A percentile compares a stretch with the other conserved stretches of the same genome.
These are phyloP conservation scores for Drosophila mayaguana DNA, from an alignment of 2,888 invertebrate species.

Conservation along the genomic window DNA sequence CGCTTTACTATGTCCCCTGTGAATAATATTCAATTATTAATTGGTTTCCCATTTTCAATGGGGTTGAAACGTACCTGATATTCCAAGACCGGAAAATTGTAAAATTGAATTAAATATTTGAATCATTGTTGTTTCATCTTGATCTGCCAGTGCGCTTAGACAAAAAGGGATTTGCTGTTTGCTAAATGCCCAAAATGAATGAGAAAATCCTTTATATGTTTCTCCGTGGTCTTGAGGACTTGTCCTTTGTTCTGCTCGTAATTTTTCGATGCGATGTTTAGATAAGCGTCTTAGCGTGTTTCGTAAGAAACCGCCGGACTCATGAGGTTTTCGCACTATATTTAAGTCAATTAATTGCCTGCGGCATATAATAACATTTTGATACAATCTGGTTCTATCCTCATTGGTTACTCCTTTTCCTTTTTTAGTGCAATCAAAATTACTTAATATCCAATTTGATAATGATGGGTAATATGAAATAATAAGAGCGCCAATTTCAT, in stretches of 20 bases:
- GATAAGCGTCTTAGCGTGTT: slow-evolving; percentile 95
- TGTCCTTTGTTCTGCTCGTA: slow-evolving; percentile 89
- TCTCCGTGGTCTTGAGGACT: slow-evolving; percentile 90
- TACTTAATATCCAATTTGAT: slow-evolving; percentile 93
- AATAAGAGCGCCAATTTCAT: slow-evolving; percentile 96
- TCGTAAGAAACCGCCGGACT: slow-evolving; percentile 93
- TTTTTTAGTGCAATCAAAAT: slow-evolving; percentile 88
- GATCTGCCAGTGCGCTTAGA: slow-evolving; percentile 93
- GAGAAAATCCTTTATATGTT: slow-evolving; percentile 94
- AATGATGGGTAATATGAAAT: slow-evolving; percentile 95
- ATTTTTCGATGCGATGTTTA: slow-evolving; percentile 92
- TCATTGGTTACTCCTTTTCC: slow-evolving; percentile 92
- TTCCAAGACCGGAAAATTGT: slow-evolving; percentile 93
- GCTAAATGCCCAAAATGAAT: slow-evolving; percentile 96
- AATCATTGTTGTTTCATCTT: slow-evolving; percentile 93
- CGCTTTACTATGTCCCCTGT: slow-evolving; percentile 88
- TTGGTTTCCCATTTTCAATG: too few relatives aligned
- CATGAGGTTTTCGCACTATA: slow-evolving; percentile 92
- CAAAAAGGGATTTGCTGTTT: slow-evolving; percentile 92
- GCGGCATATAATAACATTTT: slow-evolving; percentile 93
- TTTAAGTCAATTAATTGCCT: slow-evolving; percentile 93
- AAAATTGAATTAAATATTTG: slow-evolving; percentile 95
- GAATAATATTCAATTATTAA: not conserved
- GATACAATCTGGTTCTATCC: slow-evolving; percentile 94
- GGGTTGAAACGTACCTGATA: slow-evolving; percentile 88